Percentiles rank a stretch among this genome's conserved stretches.
These are phyloP conservation scores for Phocides pigmalion DNA, from an alignment of 1,140 invertebrate genomes.

Conservation along the genomic window DNA sequence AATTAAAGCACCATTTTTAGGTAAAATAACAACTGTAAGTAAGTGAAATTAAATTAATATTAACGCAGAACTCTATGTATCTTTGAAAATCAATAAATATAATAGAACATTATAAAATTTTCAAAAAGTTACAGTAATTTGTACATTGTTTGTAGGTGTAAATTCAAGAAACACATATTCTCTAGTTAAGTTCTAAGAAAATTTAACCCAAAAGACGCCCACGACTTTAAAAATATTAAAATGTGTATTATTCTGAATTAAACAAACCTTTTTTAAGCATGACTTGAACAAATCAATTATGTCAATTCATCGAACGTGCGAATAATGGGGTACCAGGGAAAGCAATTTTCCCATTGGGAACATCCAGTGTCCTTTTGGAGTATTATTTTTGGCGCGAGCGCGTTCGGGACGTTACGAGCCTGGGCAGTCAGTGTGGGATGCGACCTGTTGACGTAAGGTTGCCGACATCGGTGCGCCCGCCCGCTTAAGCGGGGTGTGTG, in stretches of 20 bases:
- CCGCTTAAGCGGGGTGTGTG: constrained; percentile 33
- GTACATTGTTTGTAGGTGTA: too few species aligned
- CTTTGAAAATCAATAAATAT: too few species aligned
- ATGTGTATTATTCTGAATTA: not conserved
- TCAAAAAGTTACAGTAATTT: too few species aligned
- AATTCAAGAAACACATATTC: too few species aligned
- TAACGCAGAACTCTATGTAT: too few species aligned
- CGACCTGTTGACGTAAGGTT: constrained; percentile 79
- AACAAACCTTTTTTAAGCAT: not conserved
- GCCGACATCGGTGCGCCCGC: constrained; percentile 46
- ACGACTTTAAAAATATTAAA: not conserved
- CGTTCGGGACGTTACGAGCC: constrained; percentile 54
- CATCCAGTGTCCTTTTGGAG: constrained; percentile 68
- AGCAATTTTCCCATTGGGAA: constrained; percentile 76
- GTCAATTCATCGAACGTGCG: constrained; percentile 39
- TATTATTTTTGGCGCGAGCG: constrained; percentile 82
- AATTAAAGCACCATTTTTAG: too few species aligned
- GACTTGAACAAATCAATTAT: constrained; percentile 49
- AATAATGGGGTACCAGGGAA: constrained; percentile 66
- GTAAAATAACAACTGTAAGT: too few species aligned
- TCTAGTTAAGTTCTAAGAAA: too few species aligned
- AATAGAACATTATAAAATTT: too few species aligned
- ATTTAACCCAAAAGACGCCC: too few species aligned
- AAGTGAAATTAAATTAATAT: too few species aligned
- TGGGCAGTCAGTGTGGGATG: constrained; percentile 68